A percentile compares a stretch with the other conserved stretches of the same genome.
Conservation (phyloP, 2,888 invertebrate species). For the Teleiodes luculella region DNA sequence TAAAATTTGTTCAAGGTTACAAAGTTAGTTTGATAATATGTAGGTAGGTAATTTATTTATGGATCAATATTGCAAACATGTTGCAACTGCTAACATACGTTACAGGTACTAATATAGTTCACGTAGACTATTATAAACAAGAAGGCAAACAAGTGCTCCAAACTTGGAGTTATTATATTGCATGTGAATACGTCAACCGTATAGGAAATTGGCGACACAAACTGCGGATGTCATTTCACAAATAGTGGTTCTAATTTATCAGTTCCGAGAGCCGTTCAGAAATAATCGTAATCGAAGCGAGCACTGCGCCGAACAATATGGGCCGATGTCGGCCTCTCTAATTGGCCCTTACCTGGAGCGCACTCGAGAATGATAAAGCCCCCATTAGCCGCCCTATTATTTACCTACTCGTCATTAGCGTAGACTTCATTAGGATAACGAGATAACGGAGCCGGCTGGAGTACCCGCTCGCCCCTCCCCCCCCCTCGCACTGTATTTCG, state of each 20-base stretch:
- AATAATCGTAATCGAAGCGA: slow-evolving; percentile 77
- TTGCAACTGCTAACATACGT: no score
- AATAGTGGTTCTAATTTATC: slow-evolving; percentile 77
- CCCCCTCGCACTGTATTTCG: slow-evolving; percentile 57
- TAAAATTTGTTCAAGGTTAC: background rate
- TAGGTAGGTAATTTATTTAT: no score
- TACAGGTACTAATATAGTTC: no score
- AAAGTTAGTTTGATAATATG: background rate
- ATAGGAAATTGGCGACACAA: slow-evolving; percentile 65
- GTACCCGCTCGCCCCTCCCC: slow-evolving; percentile 46
- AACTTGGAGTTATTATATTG: slow-evolving; percentile 5
- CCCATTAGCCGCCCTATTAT: slow-evolving; percentile 79
- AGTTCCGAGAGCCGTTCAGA: slow-evolving; percentile 70
- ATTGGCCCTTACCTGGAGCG: slow-evolving; percentile 79
- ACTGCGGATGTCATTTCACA: slow-evolving; percentile 70
- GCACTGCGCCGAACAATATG: slow-evolving; percentile 74
- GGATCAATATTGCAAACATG: no score
- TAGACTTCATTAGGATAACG: slow-evolving; percentile 79
- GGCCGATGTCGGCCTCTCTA: slow-evolving; percentile 76
- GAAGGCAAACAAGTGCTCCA: no score
- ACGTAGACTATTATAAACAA: no score
- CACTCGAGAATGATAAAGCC: slow-evolving; percentile 79
- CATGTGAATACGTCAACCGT: slow-evolving; percentile 49
- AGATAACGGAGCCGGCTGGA: slow-evolving; percentile 73
- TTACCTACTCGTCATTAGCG: slow-evolving; percentile 80